Base-by-base conservation (phyloP, 2,888 invertebrate genomes). In the Dolichopus griseipennis region DNA sequence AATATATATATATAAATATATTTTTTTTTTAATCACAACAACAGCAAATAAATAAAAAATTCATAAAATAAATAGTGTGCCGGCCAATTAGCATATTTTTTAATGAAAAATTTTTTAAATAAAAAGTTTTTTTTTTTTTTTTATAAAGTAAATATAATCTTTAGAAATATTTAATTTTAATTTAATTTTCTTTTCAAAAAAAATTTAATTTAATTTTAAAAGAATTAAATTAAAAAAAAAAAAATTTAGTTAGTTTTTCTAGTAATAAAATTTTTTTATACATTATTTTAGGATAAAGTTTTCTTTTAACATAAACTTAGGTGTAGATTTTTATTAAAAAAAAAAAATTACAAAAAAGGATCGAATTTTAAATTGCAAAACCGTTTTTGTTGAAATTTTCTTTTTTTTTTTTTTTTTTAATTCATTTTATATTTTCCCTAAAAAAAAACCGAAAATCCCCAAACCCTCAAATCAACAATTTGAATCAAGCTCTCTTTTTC, bases 51-150 rank as follows among this genome's bases (percentile, higher is more conserved):
- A 6, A 18, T 52, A 52, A 52, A 27, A 41, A 62, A 21, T 21
- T 22, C 18, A 61, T 21, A 62, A 10, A 20, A 22, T 9, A 62
- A 27, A 63, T 63, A 63, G 63, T 63, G 63, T 63, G 63, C 63
- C 63, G 63, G 63, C 63, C 63, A 63, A 52, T 52, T 52, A 52
- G 52, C 52, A 52, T 52, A 18, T 52, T 52, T 52, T 52, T 52
- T 52, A 52, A 52, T 37, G 37, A 37, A 37, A 37, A 37, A n/a
- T n/a, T n/a, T 37, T 12, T 10, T 52, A 52, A 27, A 52, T 52
- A 52, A 52, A 9, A 18, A 52, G 52, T 52, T 52, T 52, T 12
- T 18, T 52, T 12, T 52, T 18, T 52, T 18, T 52, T 12, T 52
- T 12, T 52, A 52, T 43, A 52, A 12, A 12, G n/a, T 52, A 52